These are phyloP conservation scores for Chrysopilus asiliformis DNA, from an alignment of 2,888 invertebrate species.

Conservation along the genomic window DNA sequence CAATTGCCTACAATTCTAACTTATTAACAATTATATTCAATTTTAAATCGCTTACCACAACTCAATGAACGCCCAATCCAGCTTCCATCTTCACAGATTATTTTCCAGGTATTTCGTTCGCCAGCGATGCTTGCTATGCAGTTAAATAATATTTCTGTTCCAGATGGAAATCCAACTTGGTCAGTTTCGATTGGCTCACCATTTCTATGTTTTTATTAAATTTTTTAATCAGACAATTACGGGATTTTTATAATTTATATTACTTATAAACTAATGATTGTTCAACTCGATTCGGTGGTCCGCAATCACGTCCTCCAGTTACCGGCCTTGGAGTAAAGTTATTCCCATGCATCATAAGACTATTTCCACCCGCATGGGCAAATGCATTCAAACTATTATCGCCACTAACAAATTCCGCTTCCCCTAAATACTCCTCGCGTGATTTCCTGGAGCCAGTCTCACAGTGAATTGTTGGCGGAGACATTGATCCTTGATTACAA, in stretches of 20 bases:
- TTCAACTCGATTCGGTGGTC: slow-evolving; percentile 46
- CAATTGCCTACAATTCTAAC: too few relatives aligned
- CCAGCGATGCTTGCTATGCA: slow-evolving; percentile 72
- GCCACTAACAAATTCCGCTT: slow-evolving; percentile 16
- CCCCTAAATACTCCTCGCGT: slow-evolving; percentile 25
- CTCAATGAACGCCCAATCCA: slow-evolving; percentile 72
- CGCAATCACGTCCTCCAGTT: slow-evolving; percentile 23
- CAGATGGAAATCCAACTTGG: slow-evolving; percentile 60
- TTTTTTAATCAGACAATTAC: slow-evolving; percentile 9
- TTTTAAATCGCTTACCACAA: slow-evolving; percentile 47
- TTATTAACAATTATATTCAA: background rate
- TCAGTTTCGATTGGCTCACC: slow-evolving; percentile 53
- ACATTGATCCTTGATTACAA: slow-evolving; percentile 29
- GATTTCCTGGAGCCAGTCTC: slow-evolving; percentile 30
- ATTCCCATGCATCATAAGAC: slow-evolving; percentile 12
- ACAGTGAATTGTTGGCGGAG: slow-evolving; percentile 30
- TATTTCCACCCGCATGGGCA: slow-evolving; percentile 4
- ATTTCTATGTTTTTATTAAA: too few relatives aligned
- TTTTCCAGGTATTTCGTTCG: slow-evolving; percentile 72
- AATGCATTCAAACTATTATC: slow-evolving; percentile 11
- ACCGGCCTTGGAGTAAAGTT: slow-evolving; percentile 18
- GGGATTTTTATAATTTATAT: slow-evolving; percentile 10
- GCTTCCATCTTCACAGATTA: slow-evolving; percentile 69
- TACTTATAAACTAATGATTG: slow-evolving; percentile 58
- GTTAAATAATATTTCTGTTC: slow-evolving; percentile 69